A percentile compares a stretch with the other conserved stretches of the same genome.
These are phyloP conservation scores for Philopedon plagiatum DNA, from an alignment of 2,888 invertebrate genomes.

Conservation along the genomic window DNA sequence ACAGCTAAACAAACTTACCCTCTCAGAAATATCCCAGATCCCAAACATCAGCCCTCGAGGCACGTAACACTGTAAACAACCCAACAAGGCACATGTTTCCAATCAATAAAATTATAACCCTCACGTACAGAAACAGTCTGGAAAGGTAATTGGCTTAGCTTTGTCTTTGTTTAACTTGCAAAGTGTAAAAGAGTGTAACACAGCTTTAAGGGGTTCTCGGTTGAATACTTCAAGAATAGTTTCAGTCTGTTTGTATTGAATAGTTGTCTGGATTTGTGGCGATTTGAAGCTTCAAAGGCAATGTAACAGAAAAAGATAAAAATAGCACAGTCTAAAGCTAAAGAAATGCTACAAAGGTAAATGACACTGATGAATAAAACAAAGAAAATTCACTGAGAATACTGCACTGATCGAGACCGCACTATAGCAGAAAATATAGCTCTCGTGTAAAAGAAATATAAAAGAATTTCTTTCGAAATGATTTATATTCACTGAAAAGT, in stretches of 20 bases:
- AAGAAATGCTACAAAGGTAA: neutral
- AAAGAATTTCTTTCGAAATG: too few species aligned
- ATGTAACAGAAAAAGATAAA: neutral
- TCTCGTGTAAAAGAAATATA: too few species aligned
- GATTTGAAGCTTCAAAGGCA: neutral
- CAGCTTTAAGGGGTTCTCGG: neutral
- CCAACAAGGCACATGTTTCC: conserved; percentile 41
- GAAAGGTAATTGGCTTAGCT: neutral
- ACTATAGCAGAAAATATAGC: neutral
- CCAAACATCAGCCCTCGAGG: conserved; percentile 21
- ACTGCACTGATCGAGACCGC: neutral
- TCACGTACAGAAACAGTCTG: neutral
- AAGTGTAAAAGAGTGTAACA: neutral
- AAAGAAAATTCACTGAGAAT: neutral
- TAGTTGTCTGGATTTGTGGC: conserved; percentile 14
- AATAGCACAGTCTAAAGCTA: neutral
- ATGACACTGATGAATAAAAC: neutral
- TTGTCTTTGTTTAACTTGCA: neutral
- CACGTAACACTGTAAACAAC: conserved; percentile 34
- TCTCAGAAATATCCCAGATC: conserved; percentile 27
- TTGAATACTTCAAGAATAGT: neutral
- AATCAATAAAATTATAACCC: conserved; percentile 34
- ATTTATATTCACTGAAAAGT: neutral
- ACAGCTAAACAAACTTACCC: neutral
- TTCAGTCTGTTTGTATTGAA: conserved; percentile 3